phyloP scores from a whole-genome alignment of 2,113 vertebrate species.

The Hiodon alosoides region DNA sequence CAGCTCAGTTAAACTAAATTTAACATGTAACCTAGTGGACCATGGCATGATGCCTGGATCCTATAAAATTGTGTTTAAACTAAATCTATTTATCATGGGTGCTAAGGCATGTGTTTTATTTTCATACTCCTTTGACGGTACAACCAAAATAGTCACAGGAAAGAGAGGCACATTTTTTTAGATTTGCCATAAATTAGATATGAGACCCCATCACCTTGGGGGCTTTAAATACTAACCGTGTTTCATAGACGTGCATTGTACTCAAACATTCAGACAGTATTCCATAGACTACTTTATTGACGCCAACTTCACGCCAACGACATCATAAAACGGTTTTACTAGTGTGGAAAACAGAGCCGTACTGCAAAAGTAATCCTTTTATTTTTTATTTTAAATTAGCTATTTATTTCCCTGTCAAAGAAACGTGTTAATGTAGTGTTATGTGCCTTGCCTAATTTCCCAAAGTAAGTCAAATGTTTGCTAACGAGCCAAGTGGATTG shows the following conservation, averaged over 20 bases:
- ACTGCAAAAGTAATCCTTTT: slow-evolving; percentile 35
- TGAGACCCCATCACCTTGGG: background rate
- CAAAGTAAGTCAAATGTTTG: slow-evolving; percentile 33
- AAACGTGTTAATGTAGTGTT: slow-evolving; percentile 30
- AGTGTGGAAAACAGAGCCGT: slow-evolving; percentile 40
- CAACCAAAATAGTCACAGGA: background rate
- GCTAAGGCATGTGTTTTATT: background rate
- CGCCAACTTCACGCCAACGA: slow-evolving; percentile 26
- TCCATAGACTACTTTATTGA: slow-evolving; percentile 19
- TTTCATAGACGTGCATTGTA: background rate
- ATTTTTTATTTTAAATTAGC: slow-evolving; percentile 27
- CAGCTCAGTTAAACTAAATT: background rate
- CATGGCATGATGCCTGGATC: slow-evolving; percentile 10
- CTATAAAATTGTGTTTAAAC: background rate
- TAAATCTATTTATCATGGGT: background rate
- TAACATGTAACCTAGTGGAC: slow-evolving; percentile 1
- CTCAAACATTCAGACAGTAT: background rate
- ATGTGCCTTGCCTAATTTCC: slow-evolving; percentile 36
- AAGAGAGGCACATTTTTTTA: background rate
- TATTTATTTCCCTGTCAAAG: slow-evolving; percentile 37
- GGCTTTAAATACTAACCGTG: background rate
- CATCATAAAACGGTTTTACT: slow-evolving; percentile 42
- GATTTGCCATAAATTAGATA: background rate
- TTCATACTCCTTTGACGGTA: background rate
- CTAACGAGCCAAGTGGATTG: slow-evolving; percentile 25